Evolutionary conservation across 2,113 vertebrate genomes (phyloP), one percentile per base, ranked within the genome.

Genomic region (Zosterops lateralis): DNA sequence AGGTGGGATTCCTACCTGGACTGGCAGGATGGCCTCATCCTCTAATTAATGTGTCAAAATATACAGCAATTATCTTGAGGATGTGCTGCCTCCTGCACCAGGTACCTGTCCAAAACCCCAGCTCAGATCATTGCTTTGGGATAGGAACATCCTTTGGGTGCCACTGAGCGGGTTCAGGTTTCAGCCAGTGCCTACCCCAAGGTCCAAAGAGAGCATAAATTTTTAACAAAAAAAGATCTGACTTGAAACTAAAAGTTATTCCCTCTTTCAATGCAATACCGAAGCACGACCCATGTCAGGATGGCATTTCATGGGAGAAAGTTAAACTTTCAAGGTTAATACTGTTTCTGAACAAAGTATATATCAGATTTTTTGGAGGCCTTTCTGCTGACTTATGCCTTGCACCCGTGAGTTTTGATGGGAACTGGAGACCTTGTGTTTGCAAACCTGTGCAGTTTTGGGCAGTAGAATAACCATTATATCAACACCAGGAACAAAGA

Each of bases 261-360:
- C 34, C 3, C 16, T 44, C 47, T 86, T 89, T 28, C 36, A 76
- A 40, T 17, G 24, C 51, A 84, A 34, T 31, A 47, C 5, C 0
- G 0, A 79, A 50, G 34, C 47, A 47, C 0, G 0, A 40, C 29
- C 56, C 3, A 0, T 3, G 15, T 64, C 9, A 2, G 67, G 56
- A 50, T 74, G 0, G 0, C 17, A 29, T 71, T 76, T 94, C 67
- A 50, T 0, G 10, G 29, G 57, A 84, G 87, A 71, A 88, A 90
- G 85, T 71, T 48, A 77, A 88, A 65, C 50, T 88, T 84, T 51
- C 85, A 84, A 85, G 72, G 83, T 91, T 88, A 74, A 51, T 64
- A 31, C 28, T 88, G 51, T 45, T 91, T 86, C 72, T 88, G 79
- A 85, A 48, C 29, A 83, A 87, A 85, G 64, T 54, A 36, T 71